Evolutionary conservation across 2,888 invertebrate species (phyloP).

Genomic region (Rhaphigaster nebulosa): DNA sequence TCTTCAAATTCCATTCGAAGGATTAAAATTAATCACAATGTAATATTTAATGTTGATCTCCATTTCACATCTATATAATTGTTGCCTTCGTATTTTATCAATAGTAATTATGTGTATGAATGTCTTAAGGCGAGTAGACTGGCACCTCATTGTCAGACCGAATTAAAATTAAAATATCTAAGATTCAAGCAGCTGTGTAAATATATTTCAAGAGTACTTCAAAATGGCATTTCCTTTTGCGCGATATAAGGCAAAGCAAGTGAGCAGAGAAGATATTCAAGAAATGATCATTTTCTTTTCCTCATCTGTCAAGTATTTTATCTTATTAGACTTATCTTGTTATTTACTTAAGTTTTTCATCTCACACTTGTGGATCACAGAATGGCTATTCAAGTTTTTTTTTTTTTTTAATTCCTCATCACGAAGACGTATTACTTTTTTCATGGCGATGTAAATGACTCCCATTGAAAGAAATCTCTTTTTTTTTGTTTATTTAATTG

Average conservation of each 20-base stretch:
- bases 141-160: too few relatives aligned
- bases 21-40: too few relatives aligned
- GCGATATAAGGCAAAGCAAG: neutral
- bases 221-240: neutral
- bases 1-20: too few relatives aligned
- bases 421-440: conserved; percentile 7
- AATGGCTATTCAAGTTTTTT: neutral
- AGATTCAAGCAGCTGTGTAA: neutral
- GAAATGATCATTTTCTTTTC: neutral
- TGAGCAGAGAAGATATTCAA: neutral
- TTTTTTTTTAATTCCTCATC: neutral
- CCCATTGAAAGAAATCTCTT: neutral
- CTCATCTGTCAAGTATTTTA: neutral
- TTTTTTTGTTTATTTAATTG: neutral
- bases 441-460: neutral
- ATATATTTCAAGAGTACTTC: too few relatives aligned
- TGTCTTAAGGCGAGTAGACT: too few relatives aligned
- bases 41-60: too few relatives aligned
- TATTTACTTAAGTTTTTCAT: neutral
- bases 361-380: neutral
- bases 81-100: too few relatives aligned
- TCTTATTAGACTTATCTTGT: neutral
- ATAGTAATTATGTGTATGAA: too few relatives aligned
- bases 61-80: too few relatives aligned
- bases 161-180: neutral